phyloP scores from a whole-genome alignment of 2,113 vertebrate genomes.

The Zosterops pallidus region DNA sequence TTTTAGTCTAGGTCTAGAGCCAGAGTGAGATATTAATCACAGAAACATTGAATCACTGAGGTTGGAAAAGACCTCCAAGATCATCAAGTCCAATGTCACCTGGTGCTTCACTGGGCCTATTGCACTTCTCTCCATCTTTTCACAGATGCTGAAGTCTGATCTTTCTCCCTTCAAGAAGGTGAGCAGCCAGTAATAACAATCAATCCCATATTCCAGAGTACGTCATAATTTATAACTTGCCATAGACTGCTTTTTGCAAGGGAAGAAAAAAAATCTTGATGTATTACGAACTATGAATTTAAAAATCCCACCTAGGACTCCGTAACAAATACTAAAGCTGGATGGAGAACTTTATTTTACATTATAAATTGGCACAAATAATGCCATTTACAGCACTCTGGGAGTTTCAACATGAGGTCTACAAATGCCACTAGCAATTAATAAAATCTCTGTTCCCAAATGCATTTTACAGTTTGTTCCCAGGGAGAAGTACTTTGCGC shows the following conservation, averaged over 20 bases:
- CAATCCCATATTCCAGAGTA: neutral
- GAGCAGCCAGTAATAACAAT: neutral
- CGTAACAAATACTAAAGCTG: neutral
- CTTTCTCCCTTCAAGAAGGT: neutral
- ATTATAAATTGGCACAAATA: neutral
- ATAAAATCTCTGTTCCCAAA: neutral
- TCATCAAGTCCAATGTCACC: neutral
- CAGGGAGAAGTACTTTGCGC: neutral
- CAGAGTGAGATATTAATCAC: neutral
- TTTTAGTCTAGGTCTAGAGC: neutral
- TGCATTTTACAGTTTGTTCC: neutral
- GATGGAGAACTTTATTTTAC: neutral
- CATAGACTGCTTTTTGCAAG: neutral
- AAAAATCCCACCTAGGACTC: neutral
- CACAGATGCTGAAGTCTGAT: neutral
- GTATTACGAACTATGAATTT: neutral
- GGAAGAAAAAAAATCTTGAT: neutral
- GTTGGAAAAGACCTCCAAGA: neutral
- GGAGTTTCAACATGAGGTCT: neutral
- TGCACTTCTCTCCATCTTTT: neutral
- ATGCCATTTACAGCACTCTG: neutral
- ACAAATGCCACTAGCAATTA: conserved; percentile 16
- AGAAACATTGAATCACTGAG: rapidly evolving
- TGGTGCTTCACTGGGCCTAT: neutral
- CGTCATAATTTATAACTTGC: neutral